Percentiles rank a stretch among this genome's conserved stretches.
Evolutionary conservation across 1,140 invertebrate species (phyloP).

Genomic region (Homarus americanus): DNA sequence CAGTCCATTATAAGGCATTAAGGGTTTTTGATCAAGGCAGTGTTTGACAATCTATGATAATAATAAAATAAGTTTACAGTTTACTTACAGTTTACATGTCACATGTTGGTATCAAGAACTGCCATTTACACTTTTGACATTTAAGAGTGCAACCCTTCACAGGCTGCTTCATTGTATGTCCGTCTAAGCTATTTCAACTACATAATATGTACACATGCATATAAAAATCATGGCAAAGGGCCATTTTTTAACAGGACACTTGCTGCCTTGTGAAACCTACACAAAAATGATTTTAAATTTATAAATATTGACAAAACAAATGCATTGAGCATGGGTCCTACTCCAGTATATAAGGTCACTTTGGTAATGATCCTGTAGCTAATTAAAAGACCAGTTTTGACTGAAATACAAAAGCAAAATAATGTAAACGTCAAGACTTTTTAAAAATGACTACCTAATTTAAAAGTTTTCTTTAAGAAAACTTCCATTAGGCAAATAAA

Average conservation of each 20-base stretch:
- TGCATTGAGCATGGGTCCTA: conserved; percentile 70
- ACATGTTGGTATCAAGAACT: conserved; percentile 33
- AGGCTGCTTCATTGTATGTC: conserved; percentile 32
- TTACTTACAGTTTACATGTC: conserved; percentile 56
- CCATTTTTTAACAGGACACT: conserved; percentile 33
- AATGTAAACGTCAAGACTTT: conserved; percentile 5
- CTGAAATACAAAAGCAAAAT: conserved; percentile 46
- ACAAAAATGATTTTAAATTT: conserved; percentile 31
- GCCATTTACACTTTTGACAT: conserved; percentile 42
- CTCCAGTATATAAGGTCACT: conserved; percentile 69
- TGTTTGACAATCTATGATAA: conserved; percentile 49
- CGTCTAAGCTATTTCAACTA: conserved; percentile 29
- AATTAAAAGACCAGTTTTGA: conserved; percentile 54
- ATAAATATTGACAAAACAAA: conserved; percentile 64
- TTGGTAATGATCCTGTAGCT: conserved; percentile 66
- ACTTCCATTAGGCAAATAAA: conserved; percentile 57
- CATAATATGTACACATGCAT: conserved; percentile 64
- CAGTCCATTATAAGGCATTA: conserved; percentile 67
- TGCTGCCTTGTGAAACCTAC: conserved; percentile 34
- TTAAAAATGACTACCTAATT: conserved; percentile 47
- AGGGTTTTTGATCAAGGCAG: conserved; percentile 69
- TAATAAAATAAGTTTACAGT: conserved; percentile 50
- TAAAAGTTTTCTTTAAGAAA: conserved; percentile 62
- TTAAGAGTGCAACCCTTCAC: conserved; percentile 14
- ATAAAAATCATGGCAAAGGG: conserved; percentile 51